Base-by-base conservation (phyloP, 2,113 vertebrate species). In the Merops nubicus region DNA sequence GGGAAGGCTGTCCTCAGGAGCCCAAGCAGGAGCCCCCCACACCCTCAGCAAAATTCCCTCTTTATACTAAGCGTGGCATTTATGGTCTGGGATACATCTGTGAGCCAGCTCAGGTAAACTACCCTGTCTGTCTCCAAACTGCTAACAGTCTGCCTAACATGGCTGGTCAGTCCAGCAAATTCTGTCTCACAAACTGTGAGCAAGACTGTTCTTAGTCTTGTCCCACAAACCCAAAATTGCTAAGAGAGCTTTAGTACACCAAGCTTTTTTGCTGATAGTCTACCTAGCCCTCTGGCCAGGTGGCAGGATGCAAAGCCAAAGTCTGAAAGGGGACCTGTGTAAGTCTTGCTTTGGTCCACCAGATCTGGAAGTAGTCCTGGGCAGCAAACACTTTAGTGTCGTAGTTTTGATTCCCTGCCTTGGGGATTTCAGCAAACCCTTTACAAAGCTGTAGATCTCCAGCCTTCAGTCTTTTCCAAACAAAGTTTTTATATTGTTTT, bases 321-420 rank as follows among this genome's bases (percentile, higher is more conserved):
- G 4, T 74, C 29, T 40, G 10, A 62, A 60, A 45, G 14, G 3
- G 0, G 1, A 17, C 18, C 15, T 40, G 7, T 56, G 6, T 34
- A 74, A 40, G 2, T 36, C 34, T 85, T 75, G 3, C 7, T 40
- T 72, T 62, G 20, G 47, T 65, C 42, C 28, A n/a, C 4, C 8
- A 76, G 15, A 10, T 36, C 31, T 74, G 21, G 51, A 20, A 91
- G 33, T 4, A 31, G 36, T 34, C 89, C 42, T 74, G 54, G 15
- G 6, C 11, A 89, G 33, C 8, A 34, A 17, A 33, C 0, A 1
- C 4, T 45, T 79, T 28, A 28, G 34, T 21, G 2, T 21, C 75
- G 12, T 48, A 18, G 5, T 1, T 89, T 79, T 91, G 11, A 65
- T 64, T 88, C 33, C 23, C 9, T 19, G 19, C 5, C 22, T 43